Evolutionary conservation across 1,140 invertebrate species (phyloP).

Genomic region (Plodia interpunctella): DNA sequence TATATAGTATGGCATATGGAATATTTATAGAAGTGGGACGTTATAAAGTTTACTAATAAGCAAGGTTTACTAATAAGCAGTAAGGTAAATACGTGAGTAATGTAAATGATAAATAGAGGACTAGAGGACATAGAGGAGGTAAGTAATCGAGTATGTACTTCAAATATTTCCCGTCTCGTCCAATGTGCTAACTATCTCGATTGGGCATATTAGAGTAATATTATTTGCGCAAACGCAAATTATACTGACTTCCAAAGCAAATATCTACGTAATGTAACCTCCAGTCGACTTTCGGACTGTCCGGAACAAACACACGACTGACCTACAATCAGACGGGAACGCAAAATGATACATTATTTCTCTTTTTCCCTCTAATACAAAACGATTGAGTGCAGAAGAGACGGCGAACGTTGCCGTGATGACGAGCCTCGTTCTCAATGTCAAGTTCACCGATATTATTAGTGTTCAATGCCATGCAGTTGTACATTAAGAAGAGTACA

Average conservation of each 20-base stretch:
- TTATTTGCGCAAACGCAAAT: conserved; percentile 34
- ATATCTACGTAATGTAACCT: conserved; percentile 69
- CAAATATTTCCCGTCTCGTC: conserved; percentile 18
- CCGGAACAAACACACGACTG: conserved; percentile 73
- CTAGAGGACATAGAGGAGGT: conserved; percentile 16
- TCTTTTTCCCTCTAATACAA: conserved; percentile 47
- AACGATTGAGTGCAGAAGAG: conserved; percentile 44
- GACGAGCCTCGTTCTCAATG: conserved; percentile 73
- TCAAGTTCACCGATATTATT: conserved; percentile 77
- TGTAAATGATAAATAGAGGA: conserved; percentile 4
- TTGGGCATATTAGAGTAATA: conserved; percentile 20
- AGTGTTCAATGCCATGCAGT: conserved; percentile 68
- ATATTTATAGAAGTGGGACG: too few relatives aligned
- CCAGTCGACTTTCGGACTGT: conserved; percentile 74
- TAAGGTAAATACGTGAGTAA: too few relatives aligned
- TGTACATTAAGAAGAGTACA: not conserved
- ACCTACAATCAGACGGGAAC: conserved; percentile 71
- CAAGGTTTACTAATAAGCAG: too few relatives aligned
- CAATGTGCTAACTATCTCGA: conserved; percentile 19
- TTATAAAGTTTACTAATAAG: too few relatives aligned
- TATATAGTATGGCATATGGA: too few relatives aligned
- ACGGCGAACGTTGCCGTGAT: conserved; percentile 47
- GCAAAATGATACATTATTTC: conserved; percentile 51
- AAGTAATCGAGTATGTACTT: conserved; percentile 11
- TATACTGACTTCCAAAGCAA: conserved; percentile 45